These are phyloP conservation scores for Ispidina lecontei DNA, from an alignment of 2,797 vertebrate species.

Conservation along the genomic window DNA sequence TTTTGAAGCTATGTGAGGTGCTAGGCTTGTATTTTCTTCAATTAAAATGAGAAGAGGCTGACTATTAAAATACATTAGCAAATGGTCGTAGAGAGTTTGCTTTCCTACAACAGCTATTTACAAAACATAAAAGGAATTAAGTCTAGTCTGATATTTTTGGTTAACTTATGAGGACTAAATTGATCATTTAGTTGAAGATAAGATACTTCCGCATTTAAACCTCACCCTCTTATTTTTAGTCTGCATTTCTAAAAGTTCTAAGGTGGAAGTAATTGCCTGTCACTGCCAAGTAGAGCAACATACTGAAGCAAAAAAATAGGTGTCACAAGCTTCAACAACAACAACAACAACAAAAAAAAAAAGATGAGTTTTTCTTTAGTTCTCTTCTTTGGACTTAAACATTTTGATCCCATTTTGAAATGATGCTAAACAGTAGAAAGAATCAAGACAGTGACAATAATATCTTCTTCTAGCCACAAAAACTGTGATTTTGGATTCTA, in stretches of 20 bases:
- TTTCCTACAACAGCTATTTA: background rate
- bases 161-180: background rate
- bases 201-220: background rate
- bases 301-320: background rate
- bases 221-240: background rate
- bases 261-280: background rate
- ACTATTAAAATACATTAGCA: background rate
- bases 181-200: background rate
- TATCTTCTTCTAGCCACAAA: too few species aligned
- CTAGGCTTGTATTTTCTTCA: background rate
- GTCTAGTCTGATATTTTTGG: background rate
- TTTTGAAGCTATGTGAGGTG: background rate
- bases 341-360: too few species aligned
- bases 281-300: background rate
- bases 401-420: too few species aligned
- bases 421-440: too few species aligned
- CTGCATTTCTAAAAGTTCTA: background rate
- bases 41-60: background rate
- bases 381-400: too few species aligned
- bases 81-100: background rate
- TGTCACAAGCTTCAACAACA: background rate
- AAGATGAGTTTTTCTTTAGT: too few species aligned
- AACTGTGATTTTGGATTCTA: too few species aligned
- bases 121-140: background rate
- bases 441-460: too few species aligned